A percentile compares a stretch with the other conserved stretches of the same genome.
Conservation (phyloP, 2,888 invertebrate genomes). For the Sussaba pulchella region DNA sequence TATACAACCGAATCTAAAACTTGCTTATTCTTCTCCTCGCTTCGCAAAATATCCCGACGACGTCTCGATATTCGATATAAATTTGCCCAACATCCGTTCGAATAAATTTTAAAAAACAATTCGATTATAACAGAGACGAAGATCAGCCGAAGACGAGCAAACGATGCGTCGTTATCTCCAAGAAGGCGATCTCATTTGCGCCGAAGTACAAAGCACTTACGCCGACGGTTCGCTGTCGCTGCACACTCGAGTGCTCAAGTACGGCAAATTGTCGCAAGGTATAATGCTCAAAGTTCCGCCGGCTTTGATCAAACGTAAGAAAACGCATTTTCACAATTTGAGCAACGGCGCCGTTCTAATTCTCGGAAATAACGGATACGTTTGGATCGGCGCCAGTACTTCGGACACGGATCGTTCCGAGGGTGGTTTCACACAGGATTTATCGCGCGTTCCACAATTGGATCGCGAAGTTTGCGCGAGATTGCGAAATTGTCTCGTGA, state of each 20-base stretch:
- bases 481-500: conserved; percentile 94
- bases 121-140: conserved; percentile 87
- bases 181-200: conserved; percentile 98
- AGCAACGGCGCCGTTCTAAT: conserved; percentile 96
- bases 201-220: conserved; percentile 97
- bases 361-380: conserved; percentile 97
- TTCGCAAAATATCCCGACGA: too few relatives aligned
- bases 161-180: conserved; percentile 97
- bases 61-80: too few relatives aligned
- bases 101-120: too few relatives aligned
- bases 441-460: conserved; percentile 87
- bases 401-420: conserved; percentile 88
- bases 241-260: conserved; percentile 98
- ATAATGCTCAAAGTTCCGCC: conserved; percentile 95
- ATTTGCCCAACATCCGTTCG: too few relatives aligned
- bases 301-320: conserved; percentile 95
- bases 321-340: conserved; percentile 98
- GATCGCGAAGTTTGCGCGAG: conserved; percentile 95
- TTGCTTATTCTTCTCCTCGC: too few relatives aligned
- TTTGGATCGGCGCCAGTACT: conserved; percentile 94
- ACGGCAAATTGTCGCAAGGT: conserved; percentile 98
- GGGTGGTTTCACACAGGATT: conserved; percentile 92
- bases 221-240: conserved; percentile 96
- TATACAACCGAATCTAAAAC: too few relatives aligned
- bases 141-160: conserved; percentile 98